A percentile compares a stretch with the other conserved stretches of the same genome.
phyloP scores from a whole-genome alignment of 1,140 invertebrate species.

The Penaeus indicus region DNA sequence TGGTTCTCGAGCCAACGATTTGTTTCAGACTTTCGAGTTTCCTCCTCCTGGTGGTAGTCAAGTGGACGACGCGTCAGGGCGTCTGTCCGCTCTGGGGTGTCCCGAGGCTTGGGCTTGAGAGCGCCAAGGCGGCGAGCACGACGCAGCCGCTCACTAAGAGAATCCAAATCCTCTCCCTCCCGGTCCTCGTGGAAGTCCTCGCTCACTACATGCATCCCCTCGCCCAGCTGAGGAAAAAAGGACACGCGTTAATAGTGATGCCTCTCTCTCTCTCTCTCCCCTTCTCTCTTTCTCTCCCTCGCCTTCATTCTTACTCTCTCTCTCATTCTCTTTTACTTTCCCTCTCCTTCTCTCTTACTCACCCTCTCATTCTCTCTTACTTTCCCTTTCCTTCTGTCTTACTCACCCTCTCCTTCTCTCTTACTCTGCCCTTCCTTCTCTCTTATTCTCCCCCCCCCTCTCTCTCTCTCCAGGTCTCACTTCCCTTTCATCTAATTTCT shows the following conservation, averaged over 20 bases:
- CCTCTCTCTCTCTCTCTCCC: no score
- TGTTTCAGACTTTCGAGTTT: conserved; percentile 88
- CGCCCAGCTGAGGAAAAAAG: conserved; percentile 66
- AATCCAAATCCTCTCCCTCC: conserved; percentile 77
- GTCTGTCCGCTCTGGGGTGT: conserved; percentile 79
- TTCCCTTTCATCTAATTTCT: no score
- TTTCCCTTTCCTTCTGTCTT: neutral
- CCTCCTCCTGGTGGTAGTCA: conserved; percentile 88
- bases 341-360: neutral
- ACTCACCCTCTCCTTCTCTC: no score
- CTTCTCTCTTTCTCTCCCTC: no score
- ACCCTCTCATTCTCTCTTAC: neutral
- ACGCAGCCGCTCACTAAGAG: conserved; percentile 80
- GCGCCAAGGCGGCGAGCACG: conserved; percentile 72
- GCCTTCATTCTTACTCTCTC: no score
- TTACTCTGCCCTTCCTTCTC: no score
- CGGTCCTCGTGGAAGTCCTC: conserved; percentile 71
- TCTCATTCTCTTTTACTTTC: neutral
- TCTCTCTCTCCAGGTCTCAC: no score
- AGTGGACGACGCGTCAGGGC: conserved; percentile 83
- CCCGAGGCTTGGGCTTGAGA: conserved; percentile 66
- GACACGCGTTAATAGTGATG: neutral
- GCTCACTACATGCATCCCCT: conserved; percentile 68
- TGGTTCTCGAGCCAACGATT: conserved; percentile 91
- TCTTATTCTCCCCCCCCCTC: no score